Evolutionary conservation across 30 jellyfish, hydroid and myxozoan species (phyloP).

Genomic region (Haliclystus octoradiatus): DNA sequence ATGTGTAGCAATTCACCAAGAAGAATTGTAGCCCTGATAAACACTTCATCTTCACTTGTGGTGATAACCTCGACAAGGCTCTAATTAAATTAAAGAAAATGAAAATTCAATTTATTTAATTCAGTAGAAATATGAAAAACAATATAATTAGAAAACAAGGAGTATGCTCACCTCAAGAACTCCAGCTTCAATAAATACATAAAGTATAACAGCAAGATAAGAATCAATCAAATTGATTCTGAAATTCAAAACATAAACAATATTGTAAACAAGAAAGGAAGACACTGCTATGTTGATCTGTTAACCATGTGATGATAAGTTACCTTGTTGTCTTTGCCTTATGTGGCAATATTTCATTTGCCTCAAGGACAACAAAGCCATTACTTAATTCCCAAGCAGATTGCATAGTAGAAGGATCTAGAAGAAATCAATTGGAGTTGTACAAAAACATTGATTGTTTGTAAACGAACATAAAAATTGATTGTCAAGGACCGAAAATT

Average conservation of each 20-base stretch:
- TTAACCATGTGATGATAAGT: no score
- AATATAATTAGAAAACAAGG: neutral
- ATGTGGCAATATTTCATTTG: slow-evolving; percentile 78
- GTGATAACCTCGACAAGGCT: slow-evolving; percentile 85
- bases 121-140: neutral
- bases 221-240: slow-evolving; percentile 81
- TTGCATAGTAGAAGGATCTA: slow-evolving; percentile 86
- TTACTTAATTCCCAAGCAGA: slow-evolving; percentile 78
- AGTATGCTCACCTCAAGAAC: slow-evolving; percentile 59
- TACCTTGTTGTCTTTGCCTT: slow-evolving; percentile 84
- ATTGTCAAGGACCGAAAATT: neutral
- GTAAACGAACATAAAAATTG: neutral
- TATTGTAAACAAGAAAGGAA: no score
- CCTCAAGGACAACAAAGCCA: slow-evolving; percentile 86
- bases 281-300: no score
- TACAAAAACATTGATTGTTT: neutral
- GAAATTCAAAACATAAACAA: slow-evolving; percentile 6
- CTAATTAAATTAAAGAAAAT: slow-evolving; percentile 9
- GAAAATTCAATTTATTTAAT: no score
- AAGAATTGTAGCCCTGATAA: slow-evolving; percentile 74
- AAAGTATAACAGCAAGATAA: slow-evolving; percentile 70
- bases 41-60: slow-evolving; percentile 77
- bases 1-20: slow-evolving; percentile 87
- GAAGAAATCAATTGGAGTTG: neutral
- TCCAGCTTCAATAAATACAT: slow-evolving; percentile 90